Conservation (phyloP, 2,113 vertebrate genomes). For the Ictalurus punctatus region DNA sequence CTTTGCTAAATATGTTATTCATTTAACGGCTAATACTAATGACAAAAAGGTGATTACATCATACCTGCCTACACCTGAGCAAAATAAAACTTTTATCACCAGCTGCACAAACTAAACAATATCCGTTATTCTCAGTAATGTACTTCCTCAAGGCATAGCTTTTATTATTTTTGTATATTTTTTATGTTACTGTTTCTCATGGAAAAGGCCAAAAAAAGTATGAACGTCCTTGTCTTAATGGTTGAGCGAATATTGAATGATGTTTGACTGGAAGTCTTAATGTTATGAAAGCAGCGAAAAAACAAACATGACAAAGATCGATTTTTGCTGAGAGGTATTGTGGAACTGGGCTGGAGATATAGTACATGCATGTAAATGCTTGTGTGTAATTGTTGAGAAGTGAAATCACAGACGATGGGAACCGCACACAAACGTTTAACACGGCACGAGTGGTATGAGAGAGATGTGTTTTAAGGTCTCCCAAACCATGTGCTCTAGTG, state of each 20-base stretch:
- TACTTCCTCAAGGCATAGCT: not conserved
- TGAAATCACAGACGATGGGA: conserved; percentile 64
- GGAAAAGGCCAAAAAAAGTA: conserved; percentile 61
- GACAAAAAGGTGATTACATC: conserved; percentile 21
- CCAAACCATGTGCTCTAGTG: conserved; percentile 62
- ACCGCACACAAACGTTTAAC: conserved; percentile 63
- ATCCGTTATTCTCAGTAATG: not conserved
- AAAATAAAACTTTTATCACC: conserved; percentile 21
- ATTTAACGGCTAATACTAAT: conserved; percentile 11
- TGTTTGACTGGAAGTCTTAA: conserved; percentile 59
- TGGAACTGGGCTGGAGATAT: conserved; percentile 48
- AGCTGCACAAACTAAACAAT: conserved; percentile 3
- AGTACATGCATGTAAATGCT: conserved; percentile 54
- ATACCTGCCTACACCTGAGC: conserved; percentile 18
- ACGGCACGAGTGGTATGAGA: conserved; percentile 67
- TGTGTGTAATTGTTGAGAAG: conserved; percentile 66
- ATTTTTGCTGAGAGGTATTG: conserved; percentile 42
- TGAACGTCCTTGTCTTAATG: conserved; percentile 54
- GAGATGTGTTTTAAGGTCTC: conserved; percentile 74
- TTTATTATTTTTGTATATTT: conserved; percentile 46
- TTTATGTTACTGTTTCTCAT: conserved; percentile 64
- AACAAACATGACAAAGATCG: conserved; percentile 50
- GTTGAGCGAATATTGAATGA: conserved; percentile 64
- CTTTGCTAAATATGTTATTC: conserved; percentile 11
- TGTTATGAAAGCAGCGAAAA: conserved; percentile 58